These are phyloP conservation scores for Marmota monax DNA, from an alignment of 2,113 vertebrate species.

Conservation along the genomic window DNA sequence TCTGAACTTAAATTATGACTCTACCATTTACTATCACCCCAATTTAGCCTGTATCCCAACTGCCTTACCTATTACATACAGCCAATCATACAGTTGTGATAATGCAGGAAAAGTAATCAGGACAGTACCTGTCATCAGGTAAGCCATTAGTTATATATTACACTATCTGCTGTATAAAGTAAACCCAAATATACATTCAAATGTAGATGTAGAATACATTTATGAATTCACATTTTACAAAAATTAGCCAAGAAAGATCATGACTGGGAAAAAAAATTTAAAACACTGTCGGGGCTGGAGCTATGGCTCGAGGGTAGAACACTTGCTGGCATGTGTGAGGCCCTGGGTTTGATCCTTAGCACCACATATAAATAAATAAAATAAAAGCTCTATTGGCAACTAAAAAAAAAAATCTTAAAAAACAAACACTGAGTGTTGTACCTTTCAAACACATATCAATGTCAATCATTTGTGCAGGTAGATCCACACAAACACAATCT, in stretches of 20 bases:
- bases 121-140: background rate
- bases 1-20: background rate
- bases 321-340: no score
- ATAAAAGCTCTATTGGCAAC: no score
- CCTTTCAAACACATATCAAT: background rate
- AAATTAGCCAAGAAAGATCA: constrained; percentile 13
- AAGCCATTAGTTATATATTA: background rate
- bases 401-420: no score
- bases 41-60: background rate
- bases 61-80: background rate
- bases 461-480: background rate
- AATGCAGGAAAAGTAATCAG: background rate
- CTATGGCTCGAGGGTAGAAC: no score
- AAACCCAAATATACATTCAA: background rate
- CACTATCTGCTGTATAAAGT: background rate
- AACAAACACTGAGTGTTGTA: background rate
- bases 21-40: background rate
- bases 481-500: background rate
- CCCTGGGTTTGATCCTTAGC: no score
- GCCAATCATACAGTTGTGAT: background rate
- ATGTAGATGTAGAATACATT: background rate
- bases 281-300: background rate
- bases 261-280: background rate
- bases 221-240: background rate
- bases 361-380: no score